These are phyloP conservation scores for Callimorpha dominula DNA, from an alignment of 2,888 invertebrate genomes.

Conservation along the genomic window DNA sequence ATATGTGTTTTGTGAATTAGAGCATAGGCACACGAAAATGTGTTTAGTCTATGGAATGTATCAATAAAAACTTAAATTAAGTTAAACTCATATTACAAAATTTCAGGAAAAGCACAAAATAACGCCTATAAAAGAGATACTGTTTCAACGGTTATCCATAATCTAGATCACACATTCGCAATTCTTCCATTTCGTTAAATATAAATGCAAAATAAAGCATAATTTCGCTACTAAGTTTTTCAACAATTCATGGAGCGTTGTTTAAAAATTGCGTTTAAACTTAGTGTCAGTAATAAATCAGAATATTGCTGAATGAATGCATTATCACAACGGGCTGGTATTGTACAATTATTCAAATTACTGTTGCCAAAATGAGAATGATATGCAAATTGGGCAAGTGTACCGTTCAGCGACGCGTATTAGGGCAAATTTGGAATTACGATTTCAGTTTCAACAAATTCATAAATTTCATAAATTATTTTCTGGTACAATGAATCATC, in stretches of 20 bases:
- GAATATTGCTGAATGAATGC: conserved; percentile 58
- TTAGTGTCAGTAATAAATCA: conserved; percentile 58
- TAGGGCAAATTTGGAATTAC: conserved; percentile 44
- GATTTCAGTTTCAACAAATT: conserved; percentile 22
- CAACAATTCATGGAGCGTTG: not conserved
- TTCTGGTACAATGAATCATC: not conserved
- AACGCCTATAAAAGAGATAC: not conserved
- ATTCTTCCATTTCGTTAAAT: not conserved
- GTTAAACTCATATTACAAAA: too few species aligned
- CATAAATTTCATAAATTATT: conserved; percentile 4
- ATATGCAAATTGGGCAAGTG: conserved; percentile 67
- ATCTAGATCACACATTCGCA: not conserved
- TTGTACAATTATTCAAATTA: conserved; percentile 82
- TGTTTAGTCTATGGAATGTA: too few species aligned
- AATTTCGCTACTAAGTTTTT: not conserved
- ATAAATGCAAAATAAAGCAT: not conserved
- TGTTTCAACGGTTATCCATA: not conserved
- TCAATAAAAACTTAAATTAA: too few species aligned
- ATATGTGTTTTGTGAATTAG: too few species aligned
- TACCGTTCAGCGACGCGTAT: conserved; percentile 45
- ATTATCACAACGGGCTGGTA: conserved; percentile 64
- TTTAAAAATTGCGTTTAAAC: conserved; percentile 27
- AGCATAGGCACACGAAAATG: too few species aligned
- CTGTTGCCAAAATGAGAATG: conserved; percentile 68
- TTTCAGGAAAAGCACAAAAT: too few species aligned